Percentiles rank a stretch among this genome's conserved stretches.
Conservation (phyloP, 2,797 vertebrate species). For the Lutjanus argentimaculatus region DNA sequence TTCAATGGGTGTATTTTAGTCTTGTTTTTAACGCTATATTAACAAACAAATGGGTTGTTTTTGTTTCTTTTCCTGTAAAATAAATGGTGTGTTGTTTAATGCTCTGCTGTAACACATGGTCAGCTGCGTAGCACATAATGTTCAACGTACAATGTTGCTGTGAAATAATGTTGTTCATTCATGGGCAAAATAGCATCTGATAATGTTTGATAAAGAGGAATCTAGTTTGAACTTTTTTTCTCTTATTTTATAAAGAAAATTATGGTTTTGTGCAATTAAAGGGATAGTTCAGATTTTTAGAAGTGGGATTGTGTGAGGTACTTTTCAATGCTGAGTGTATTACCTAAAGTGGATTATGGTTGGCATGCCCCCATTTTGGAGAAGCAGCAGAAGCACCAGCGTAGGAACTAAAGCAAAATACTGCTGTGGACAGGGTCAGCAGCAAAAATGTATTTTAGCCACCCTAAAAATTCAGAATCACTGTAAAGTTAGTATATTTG, state of each 20-base stretch:
- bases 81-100: constrained; percentile 62
- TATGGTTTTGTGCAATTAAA: background rate
- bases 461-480: too few species aligned
- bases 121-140: constrained; percentile 70
- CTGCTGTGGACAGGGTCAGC: too few species aligned
- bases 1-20: constrained; percentile 69
- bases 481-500: too few species aligned
- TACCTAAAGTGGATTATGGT: too few species aligned
- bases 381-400: too few species aligned
- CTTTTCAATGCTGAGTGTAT: too few species aligned
- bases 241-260: background rate
- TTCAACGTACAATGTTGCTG: constrained; percentile 68
- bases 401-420: too few species aligned
- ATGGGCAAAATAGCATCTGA: constrained; percentile 60
- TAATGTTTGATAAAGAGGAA: background rate
- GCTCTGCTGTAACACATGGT: constrained; percentile 63
- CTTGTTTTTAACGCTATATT: constrained; percentile 71
- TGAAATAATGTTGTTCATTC: constrained; percentile 43
- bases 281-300: too few species aligned
- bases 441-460: too few species aligned
- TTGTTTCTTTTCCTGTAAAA: constrained; percentile 58
- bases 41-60: constrained; percentile 57
- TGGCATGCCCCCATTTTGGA: too few species aligned
- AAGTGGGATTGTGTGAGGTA: too few species aligned
- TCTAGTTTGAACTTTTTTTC: background rate